Conservation (phyloP, 2,888 invertebrate species). For the Pherbina coryleti region DNA sequence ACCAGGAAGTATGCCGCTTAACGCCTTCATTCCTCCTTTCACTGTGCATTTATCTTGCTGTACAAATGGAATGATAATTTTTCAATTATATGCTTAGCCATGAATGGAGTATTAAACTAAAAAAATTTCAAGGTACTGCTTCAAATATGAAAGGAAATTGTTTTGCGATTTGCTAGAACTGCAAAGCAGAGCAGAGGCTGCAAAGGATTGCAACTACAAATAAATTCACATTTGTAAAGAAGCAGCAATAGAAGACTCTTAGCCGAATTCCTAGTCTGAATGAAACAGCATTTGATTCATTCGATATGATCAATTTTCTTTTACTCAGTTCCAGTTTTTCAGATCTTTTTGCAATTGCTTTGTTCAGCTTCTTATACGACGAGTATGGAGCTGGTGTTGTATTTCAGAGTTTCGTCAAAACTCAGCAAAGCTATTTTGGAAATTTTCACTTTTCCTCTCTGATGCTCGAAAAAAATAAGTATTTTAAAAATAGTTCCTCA, state of each 20-base stretch:
- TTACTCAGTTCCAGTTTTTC: neutral
- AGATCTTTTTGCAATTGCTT: neutral
- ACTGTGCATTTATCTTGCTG: neutral
- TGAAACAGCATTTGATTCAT: neutral
- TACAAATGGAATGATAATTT: constrained; percentile 13
- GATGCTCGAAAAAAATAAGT: neutral
- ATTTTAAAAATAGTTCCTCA: no score
- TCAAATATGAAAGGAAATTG: constrained; percentile 34
- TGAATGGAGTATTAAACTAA: neutral
- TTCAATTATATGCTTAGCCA: constrained; percentile 7
- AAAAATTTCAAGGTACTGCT: neutral
- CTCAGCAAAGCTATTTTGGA: neutral
- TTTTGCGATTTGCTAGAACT: constrained; percentile 3
- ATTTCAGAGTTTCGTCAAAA: neutral
- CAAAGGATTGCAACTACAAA: neutral
- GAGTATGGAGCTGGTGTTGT: neutral
- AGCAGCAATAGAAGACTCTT: neutral
- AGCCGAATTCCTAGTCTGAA: no score
- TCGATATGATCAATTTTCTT: no score
- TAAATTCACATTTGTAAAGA: neutral
- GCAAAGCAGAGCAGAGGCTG: neutral
- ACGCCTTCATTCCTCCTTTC: neutral
- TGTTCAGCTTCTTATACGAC: neutral
- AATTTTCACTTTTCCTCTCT: neutral
- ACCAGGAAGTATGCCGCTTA: constrained; percentile 23